Conservation (phyloP, 2,113 vertebrate genomes). For the Saguinus imperator region DNA sequence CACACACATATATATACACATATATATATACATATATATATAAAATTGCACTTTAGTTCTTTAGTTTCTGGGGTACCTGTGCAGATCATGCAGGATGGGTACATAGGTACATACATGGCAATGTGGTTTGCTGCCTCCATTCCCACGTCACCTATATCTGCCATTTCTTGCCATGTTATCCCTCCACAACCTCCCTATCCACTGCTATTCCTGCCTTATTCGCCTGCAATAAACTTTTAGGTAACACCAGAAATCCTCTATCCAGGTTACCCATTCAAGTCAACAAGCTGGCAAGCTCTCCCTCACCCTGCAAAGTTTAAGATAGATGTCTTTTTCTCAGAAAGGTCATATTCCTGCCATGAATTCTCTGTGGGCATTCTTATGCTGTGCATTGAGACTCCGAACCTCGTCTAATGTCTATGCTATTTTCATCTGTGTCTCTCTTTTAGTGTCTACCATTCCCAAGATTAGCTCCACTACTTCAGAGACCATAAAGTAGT, state of each 20-base stretch:
- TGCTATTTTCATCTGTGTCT: not conserved
- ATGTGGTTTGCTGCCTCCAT: too few species aligned
- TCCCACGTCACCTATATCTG: too few species aligned
- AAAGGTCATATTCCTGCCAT: not conserved
- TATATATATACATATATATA: too few species aligned
- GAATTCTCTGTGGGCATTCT: not conserved
- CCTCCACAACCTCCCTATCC: too few species aligned
- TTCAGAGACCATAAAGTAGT: not conserved
- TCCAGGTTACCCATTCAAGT: not conserved
- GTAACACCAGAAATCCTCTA: not conserved
- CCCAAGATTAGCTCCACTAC: not conserved
- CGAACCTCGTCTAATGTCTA: not conserved
- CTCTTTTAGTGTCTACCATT: not conserved
- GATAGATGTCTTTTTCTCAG: not conserved
- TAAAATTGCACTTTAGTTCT: too few species aligned
- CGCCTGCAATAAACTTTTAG: not conserved
- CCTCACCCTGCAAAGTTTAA: not conserved
- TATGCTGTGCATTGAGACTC: rapidly evolving
- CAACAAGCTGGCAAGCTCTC: not conserved
- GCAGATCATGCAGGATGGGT: too few species aligned
- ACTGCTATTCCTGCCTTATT: too few species aligned
- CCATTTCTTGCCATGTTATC: too few species aligned
- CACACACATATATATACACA: rapidly evolving
- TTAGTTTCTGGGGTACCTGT: too few species aligned
- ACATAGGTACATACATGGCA: too few species aligned